Evolutionary conservation across 1,140 invertebrate genomes (phyloP).

Genomic region (Gerris buenoi): DNA sequence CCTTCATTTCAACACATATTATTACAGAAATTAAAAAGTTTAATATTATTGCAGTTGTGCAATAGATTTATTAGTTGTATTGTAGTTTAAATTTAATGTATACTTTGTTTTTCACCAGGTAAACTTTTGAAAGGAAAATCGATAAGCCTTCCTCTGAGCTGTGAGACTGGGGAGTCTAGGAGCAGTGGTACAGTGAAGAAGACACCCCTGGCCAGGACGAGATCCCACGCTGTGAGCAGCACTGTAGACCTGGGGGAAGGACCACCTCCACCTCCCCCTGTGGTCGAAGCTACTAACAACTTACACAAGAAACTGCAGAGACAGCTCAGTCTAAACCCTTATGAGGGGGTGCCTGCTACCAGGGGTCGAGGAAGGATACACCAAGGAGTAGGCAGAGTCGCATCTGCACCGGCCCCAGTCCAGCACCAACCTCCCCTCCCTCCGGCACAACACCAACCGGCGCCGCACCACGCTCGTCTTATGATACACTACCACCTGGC

Average conservation of each 20-base stretch:
- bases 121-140: conserved; percentile 31
- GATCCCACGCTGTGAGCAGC: conserved; percentile 32
- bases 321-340: conserved; percentile 66
- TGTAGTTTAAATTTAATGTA: too few relatives aligned
- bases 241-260: conserved; percentile 11
- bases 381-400: conserved; percentile 48
- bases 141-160: conserved; percentile 30
- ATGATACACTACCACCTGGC: conserved; percentile 64
- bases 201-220: conserved; percentile 39
- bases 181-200: conserved; percentile 27
- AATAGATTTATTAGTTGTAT: too few relatives aligned
- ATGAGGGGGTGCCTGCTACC: conserved; percentile 25
- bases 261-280: not conserved
- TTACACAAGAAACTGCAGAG: conserved; percentile 62
- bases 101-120: conserved; percentile 16
- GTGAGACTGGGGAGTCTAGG: conserved; percentile 22
- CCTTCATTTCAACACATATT: too few relatives aligned
- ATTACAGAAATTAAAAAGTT: too few relatives aligned
- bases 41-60: too few relatives aligned
- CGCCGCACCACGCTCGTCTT: not conserved
- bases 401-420: conserved; percentile 52
- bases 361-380: conserved; percentile 19
- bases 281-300: conserved; percentile 31
- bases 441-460: conserved; percentile 23
- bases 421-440: conserved; percentile 31